Conservation (phyloP, 2,113 vertebrate species). For the Sardina pilchardus region DNA sequence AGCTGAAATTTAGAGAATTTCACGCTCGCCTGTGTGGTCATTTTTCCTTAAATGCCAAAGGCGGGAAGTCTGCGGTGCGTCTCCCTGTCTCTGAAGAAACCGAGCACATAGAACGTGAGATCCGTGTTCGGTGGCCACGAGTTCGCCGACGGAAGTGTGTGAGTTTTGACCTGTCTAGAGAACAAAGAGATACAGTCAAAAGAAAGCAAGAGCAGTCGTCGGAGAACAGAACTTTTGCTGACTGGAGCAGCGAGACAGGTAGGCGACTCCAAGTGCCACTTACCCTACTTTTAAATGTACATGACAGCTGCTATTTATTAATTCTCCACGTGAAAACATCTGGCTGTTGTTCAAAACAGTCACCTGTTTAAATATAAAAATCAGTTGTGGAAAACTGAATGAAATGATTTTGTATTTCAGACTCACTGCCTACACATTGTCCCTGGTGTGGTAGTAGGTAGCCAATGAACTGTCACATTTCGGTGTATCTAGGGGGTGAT, state of each 20-base stretch:
- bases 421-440: too few species aligned
- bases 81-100: slow-evolving; percentile 68
- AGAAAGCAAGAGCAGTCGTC: background rate
- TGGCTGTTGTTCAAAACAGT: too few species aligned
- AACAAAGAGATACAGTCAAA: slow-evolving; percentile 21
- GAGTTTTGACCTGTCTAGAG: slow-evolving; percentile 65
- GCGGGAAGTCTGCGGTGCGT: slow-evolving; percentile 42
- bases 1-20: slow-evolving; percentile 71
- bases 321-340: too few species aligned
- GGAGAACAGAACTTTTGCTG: background rate
- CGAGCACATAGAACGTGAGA: slow-evolving; percentile 73
- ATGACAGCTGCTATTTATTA: too few species aligned
- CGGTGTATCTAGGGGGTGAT: too few species aligned
- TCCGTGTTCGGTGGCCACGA: slow-evolving; percentile 70
- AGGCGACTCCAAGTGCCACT: background rate
- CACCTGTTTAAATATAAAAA: too few species aligned
- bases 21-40: slow-evolving; percentile 73
- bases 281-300: too few species aligned
- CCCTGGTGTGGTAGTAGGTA: too few species aligned
- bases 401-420: too few species aligned
- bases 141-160: slow-evolving; percentile 68
- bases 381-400: too few species aligned
- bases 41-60: slow-evolving; percentile 58
- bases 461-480: too few species aligned
- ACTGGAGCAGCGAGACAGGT: background rate